Evolutionary conservation across 2,888 invertebrate genomes (phyloP).

Genomic region (Zonitis immaculata): DNA sequence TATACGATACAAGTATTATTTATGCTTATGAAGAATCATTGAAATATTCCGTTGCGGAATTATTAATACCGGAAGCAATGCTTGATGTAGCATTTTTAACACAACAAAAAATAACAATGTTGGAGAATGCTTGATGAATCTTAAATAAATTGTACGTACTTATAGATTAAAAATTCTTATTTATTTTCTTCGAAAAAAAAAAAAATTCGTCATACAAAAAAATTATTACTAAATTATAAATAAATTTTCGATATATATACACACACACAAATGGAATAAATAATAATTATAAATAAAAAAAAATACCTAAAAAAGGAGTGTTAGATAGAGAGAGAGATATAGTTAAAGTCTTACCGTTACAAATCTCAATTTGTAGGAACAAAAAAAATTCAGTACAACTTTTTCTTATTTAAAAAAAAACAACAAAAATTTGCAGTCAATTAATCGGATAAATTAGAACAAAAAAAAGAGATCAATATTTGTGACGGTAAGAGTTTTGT

Average conservation of each 20-base stretch:
- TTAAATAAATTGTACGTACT: background rate
- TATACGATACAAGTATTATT: slow-evolving; percentile 88
- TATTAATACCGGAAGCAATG: slow-evolving; percentile 80
- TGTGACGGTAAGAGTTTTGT: slow-evolving; percentile 35
- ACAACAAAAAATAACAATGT: slow-evolving; percentile 60
- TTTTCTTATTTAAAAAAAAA: no score
- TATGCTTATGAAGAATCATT: slow-evolving; percentile 86
- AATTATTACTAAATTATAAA: slow-evolving; percentile 16
- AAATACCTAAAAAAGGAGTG: slow-evolving; percentile 4
- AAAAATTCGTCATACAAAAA: slow-evolving; percentile 17
- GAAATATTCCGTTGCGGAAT: slow-evolving; percentile 71
- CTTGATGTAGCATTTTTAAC: slow-evolving; percentile 76
- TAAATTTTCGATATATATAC: slow-evolving; percentile 16
- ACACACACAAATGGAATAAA: slow-evolving; percentile 25
- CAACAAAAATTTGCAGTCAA: slow-evolving; percentile 8
- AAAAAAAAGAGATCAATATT: slow-evolving; percentile 19
- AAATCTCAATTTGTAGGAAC: slow-evolving; percentile 23
- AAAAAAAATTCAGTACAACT: slow-evolving; percentile 21
- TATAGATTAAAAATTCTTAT: background rate
- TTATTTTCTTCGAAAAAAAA: slow-evolving; percentile 1
- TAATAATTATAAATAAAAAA: slow-evolving; percentile 21
- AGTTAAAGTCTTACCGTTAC: slow-evolving; percentile 27
- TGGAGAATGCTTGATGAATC: slow-evolving; percentile 12
- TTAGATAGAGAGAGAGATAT: slow-evolving; percentile 1
- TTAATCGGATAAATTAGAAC: slow-evolving; percentile 17